Conservation (phyloP, 1,140 invertebrate species). For the Spodoptera frugiperda region DNA sequence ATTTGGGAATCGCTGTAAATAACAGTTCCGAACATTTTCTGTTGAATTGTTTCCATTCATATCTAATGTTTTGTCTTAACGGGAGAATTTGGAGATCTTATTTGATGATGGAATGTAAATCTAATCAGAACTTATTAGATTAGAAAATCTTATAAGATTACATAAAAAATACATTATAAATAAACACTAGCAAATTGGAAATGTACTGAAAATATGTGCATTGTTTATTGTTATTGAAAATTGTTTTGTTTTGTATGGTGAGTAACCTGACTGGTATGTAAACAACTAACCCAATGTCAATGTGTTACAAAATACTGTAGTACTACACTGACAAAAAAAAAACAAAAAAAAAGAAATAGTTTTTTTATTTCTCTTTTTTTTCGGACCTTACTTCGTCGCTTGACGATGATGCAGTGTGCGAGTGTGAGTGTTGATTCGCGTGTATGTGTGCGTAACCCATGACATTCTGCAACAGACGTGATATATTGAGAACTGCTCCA, state of each 20-base stretch:
- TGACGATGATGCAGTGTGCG: constrained; percentile 72
- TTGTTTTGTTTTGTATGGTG: no score
- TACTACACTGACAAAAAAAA: neutral
- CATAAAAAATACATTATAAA: no score
- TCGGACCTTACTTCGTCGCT: constrained; percentile 66
- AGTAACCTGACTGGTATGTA: no score
- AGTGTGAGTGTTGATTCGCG: constrained; percentile 65
- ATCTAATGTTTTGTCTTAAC: no score
- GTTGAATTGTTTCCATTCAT: no score
- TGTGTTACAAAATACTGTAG: neutral
- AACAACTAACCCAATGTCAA: neutral
- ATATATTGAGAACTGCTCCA: constrained; percentile 82
- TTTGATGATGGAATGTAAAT: no score
- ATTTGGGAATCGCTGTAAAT: neutral
- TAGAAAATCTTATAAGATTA: no score
- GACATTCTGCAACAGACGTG: constrained; percentile 79
- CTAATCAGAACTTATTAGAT: no score
- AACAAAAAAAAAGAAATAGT: constrained; percentile 28
- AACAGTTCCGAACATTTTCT: no score
- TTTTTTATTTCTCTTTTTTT: constrained; percentile 59
- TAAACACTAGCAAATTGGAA: no score
- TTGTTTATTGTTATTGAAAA: neutral
- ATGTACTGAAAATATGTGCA: no score
- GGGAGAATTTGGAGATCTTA: no score
- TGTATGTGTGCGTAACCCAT: constrained; percentile 67